Evolutionary conservation across 1,140 invertebrate species (phyloP), one percentile per base, ranked within the genome.

Genomic region (Drosophila sp.): DNA sequence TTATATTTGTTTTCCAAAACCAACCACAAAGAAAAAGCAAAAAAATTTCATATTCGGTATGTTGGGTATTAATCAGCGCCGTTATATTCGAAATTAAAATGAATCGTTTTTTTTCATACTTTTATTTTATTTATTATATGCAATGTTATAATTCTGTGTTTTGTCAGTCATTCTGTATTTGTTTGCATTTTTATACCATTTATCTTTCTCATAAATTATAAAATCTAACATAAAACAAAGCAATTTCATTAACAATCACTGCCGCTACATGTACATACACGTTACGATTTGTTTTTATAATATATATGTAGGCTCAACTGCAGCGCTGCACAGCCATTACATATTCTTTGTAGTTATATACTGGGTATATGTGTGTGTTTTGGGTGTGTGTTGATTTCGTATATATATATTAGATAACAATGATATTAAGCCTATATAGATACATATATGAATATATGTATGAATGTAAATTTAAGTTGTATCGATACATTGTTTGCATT

Each of bases 131-230:
- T 90, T 89, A 81, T 90, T 90, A 90, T 89, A 89, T 78, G 82
- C 83, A 89, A 76, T 90, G 72, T 80, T 89, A 89, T 90, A 80
- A 89, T 86, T 90, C 79, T 90, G 83, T 89, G 76, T 90, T 90
- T 90, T 90, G 76, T 90, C 89, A 90, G 89, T 90, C 89, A 89
- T 90, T 90, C 83, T 90, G 78, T 89, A 83, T 89, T 89, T 90
- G 84, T 90, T 78, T 90, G 78, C 87, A 81, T 79, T 84, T 80
- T 78, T 78, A 67, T 90, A 67, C 58, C 72, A 18, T 80, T 83
- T 80, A 54, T 56, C 80, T 77, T 79, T 69, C 54, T 83, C 72
- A 66, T 82, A 90, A 90, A 90, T 90, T 86, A 90, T 77, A 90
- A 90, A 87, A 79, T 81, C 87, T 87, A 90, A 87, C 81, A 90